Evolutionary conservation across 1,140 invertebrate species (phyloP), one percentile per base, ranked within the genome.

Genomic region (Drosophila nigromelanica): DNA sequence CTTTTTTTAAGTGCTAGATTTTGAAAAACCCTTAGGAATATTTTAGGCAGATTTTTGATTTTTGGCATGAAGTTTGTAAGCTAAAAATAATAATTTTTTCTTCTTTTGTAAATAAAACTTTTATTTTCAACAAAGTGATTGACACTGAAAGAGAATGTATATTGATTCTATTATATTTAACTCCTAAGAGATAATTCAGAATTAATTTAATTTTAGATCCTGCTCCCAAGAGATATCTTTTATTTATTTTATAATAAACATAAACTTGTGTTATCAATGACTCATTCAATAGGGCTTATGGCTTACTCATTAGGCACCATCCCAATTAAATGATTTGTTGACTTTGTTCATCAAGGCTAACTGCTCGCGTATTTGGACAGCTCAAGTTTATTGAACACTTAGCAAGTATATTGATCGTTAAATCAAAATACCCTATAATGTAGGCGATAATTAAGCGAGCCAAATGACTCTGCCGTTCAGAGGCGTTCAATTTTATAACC

Each of bases 361-460:
- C 47, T 6, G 24, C 11, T 8, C n/a, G n/a, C n/a, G n/a, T n/a
- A n/a, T n/a, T 27, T 18, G 18, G 18, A 18, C 18, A 52, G 24
- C 40, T 66, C 40, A 47, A 60, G 54, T 72, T 72, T 64, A 75
- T 75, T 27, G 58, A 59, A 60, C 61, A 43, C 54, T 60, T 75
- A n/a, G 37, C 61, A 61, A 8, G 43, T 39, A 62, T 62, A 67
- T 52, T 59, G 51, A 66, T 45, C 39, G n/a, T 58, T 73, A 62
- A 73, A 33, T 15, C 11, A 7, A 27, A 69, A 54, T 60, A 12
- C 37, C 33, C 50, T 37, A 45, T 50, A 43, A 45, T 27, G 10
- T n/a, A 40, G 10, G 21, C 10, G 15, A 54, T 43, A 55, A 55
- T 62, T 33, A 50, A 40, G 11, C 7, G 8, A 24, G 45, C 39